Conservation (phyloP, 1,140 invertebrate species). For the Bombus superbus region DNA sequence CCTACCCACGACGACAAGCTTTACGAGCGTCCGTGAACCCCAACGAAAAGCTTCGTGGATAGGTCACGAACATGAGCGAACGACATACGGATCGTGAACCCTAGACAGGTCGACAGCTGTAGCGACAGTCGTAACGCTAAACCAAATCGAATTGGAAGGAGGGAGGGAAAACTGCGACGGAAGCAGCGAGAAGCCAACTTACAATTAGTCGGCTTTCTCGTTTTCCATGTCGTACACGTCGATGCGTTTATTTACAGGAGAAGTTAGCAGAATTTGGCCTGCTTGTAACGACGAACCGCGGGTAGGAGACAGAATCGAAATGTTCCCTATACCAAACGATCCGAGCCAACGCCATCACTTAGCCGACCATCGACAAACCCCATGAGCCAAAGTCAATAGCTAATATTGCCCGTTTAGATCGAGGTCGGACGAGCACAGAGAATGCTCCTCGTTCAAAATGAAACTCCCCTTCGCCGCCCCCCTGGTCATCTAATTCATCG, state of each 20-base stretch:
- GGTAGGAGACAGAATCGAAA: slow-evolving; percentile 26
- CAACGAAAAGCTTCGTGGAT: slow-evolving; percentile 52
- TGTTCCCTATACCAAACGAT: slow-evolving; percentile 4
- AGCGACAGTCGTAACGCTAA: slow-evolving; percentile 45
- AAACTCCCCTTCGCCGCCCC: slow-evolving; percentile 44
- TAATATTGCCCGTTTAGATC: slow-evolving; percentile 69
- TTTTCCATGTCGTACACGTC: not conserved
- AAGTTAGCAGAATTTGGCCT: not conserved
- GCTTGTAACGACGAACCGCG: not conserved
- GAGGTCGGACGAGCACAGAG: slow-evolving; percentile 49
- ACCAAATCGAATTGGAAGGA: not conserved
- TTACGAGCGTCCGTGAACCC: slow-evolving; percentile 61
- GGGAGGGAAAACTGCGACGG: too few species aligned
- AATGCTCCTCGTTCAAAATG: slow-evolving; percentile 67
- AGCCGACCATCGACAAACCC: slow-evolving; percentile 56
- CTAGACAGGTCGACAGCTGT: slow-evolving; percentile 60
- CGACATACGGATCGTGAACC: slow-evolving; percentile 38
- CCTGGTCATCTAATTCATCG: slow-evolving; percentile 23
- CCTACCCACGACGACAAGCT: slow-evolving; percentile 41
- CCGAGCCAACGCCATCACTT: slow-evolving; percentile 39
- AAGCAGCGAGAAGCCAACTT: not conserved
- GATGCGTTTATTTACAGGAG: not conserved
- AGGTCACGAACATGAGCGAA: slow-evolving; percentile 52
- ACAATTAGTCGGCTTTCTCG: too few species aligned
- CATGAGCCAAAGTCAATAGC: slow-evolving; percentile 67